Conservation (phyloP, 2,797 vertebrate species). For the Mormyrops attenuatus region DNA sequence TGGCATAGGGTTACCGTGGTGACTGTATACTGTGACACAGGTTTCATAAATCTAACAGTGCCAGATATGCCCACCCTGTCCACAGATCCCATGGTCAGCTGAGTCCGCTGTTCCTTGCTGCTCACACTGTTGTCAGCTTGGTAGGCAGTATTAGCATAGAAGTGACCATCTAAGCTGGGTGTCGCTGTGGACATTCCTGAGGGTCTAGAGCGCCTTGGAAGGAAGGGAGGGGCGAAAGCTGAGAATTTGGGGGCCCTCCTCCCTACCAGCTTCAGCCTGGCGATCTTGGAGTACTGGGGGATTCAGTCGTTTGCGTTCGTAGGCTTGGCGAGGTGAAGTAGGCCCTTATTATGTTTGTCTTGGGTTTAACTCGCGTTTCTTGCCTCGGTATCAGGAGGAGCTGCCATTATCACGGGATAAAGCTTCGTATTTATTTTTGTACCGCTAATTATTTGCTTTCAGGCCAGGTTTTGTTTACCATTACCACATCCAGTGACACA, state of each 20-base stretch:
- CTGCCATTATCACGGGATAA: neutral
- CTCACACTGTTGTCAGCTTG: neutral
- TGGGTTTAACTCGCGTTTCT: neutral
- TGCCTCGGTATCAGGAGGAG: neutral
- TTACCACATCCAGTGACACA: conserved; percentile 8
- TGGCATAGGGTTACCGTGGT: neutral
- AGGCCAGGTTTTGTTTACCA: neutral
- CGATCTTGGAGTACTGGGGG: neutral
- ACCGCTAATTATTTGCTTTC: conserved; percentile 7
- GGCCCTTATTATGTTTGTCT: neutral
- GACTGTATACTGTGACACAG: neutral
- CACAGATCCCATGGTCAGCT: neutral
- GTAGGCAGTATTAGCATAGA: neutral
- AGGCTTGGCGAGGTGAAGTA: neutral
- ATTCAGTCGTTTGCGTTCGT: neutral
- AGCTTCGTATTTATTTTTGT: neutral
- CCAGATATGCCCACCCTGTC: neutral
- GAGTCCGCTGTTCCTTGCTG: neutral
- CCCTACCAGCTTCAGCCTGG: neutral
- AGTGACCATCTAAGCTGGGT: neutral
- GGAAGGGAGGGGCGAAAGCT: neutral
- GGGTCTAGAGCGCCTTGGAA: neutral
- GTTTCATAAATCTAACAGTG: neutral
- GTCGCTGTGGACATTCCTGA: neutral
- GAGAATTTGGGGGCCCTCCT: neutral